phyloP scores from a whole-genome alignment of 2,888 invertebrate species.

The Teinopalpus imperialis region DNA sequence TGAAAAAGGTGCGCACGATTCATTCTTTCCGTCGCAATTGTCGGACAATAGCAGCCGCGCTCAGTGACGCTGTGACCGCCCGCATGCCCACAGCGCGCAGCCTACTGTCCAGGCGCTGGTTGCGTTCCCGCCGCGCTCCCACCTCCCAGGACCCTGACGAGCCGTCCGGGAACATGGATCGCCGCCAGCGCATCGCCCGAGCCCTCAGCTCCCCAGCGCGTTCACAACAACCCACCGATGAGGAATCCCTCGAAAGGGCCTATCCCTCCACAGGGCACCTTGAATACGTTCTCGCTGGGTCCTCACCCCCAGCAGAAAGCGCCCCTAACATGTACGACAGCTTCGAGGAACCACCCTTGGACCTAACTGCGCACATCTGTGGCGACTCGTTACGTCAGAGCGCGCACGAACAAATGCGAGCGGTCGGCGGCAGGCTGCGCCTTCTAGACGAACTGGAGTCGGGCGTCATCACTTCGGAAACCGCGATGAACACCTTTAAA shows the following conservation, averaged over 20 bases:
- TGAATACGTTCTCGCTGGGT: conserved; percentile 90
- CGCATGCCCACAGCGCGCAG: conserved; percentile 71
- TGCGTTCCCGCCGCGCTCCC: conserved; percentile 57
- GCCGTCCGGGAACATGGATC: conserved; percentile 52
- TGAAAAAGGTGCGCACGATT: conserved; percentile 56
- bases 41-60: conserved; percentile 59
- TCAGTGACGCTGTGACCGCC: conserved; percentile 50
- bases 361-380: conserved; percentile 87
- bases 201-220: conserved; percentile 47
- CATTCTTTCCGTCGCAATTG: conserved; percentile 56
- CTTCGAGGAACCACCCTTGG: conserved; percentile 87
- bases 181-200: conserved; percentile 52
- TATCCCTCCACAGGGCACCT: conserved; percentile 85
- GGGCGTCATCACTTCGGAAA: conserved; percentile 83
- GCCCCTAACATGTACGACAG: conserved; percentile 91
- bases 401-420: conserved; percentile 88
- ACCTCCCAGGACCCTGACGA: conserved; percentile 52
- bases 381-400: conserved; percentile 88
- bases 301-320: conserved; percentile 90
- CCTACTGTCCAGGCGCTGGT: conserved; percentile 65
- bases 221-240: conserved; percentile 52
- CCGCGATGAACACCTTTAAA: conserved; percentile 74
- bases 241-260: conserved; percentile 84
- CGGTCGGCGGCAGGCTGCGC: conserved; percentile 84
- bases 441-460: conserved; percentile 89